These are phyloP conservation scores for Pachypanchax playfairii DNA, from an alignment of 2,113 vertebrate genomes.

Conservation along the genomic window DNA sequence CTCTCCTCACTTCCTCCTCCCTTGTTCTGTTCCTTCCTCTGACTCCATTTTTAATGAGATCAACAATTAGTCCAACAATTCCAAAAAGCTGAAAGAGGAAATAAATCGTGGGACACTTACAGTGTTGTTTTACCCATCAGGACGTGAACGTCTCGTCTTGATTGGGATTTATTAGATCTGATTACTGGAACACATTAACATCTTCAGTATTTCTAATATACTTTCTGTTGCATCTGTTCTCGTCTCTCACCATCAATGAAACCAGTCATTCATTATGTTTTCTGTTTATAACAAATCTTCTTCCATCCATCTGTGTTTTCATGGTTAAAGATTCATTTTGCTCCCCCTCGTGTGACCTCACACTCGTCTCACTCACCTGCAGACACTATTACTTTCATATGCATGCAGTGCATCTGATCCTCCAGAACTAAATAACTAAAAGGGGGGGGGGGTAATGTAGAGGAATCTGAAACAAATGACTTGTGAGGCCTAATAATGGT, in stretches of 20 bases:
- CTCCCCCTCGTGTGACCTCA: background rate
- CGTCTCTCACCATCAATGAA: background rate
- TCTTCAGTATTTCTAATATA: no score
- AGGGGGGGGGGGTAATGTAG: slow-evolving; percentile 20
- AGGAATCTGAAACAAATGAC: slow-evolving; percentile 60
- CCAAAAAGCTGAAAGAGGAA: slow-evolving; percentile 78
- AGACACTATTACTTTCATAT: slow-evolving; percentile 13
- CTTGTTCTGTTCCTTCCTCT: slow-evolving; percentile 61
- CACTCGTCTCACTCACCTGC: slow-evolving; percentile 1
- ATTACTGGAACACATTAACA: no score
- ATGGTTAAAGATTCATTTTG: background rate
- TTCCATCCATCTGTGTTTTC: background rate
- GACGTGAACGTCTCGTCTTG: slow-evolving; percentile 13
- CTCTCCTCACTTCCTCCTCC: slow-evolving; percentile 47
- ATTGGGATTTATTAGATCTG: slow-evolving; percentile 24
- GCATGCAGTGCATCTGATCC: slow-evolving; percentile 7
- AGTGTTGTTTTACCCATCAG: slow-evolving; percentile 29
- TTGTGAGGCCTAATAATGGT: slow-evolving; percentile 64
- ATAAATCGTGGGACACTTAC: slow-evolving; percentile 59
- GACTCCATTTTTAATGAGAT: slow-evolving; percentile 84
- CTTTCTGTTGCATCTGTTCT: background rate
- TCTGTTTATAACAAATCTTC: background rate
- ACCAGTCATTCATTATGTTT: background rate
- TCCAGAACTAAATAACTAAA: slow-evolving; percentile 16
- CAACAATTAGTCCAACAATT: slow-evolving; percentile 81